Conservation (phyloP, 2,888 invertebrate genomes). For the Biston betularia region DNA sequence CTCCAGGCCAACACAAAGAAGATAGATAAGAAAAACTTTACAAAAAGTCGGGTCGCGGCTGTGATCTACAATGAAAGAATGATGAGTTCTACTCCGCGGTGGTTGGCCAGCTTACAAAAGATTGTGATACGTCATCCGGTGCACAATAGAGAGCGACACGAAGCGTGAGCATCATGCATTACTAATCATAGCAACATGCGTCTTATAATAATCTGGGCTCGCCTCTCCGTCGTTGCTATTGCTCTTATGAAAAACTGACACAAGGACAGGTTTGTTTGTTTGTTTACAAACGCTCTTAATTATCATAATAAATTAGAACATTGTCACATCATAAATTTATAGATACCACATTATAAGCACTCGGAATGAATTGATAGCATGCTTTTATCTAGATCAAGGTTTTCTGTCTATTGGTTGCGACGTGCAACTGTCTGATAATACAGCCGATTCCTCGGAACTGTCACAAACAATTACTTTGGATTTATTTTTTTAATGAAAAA, state of each 20-base stretch:
- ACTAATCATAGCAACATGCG: conserved; percentile 70
- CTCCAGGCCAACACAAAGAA: conserved; percentile 64
- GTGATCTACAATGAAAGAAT: conserved; percentile 67
- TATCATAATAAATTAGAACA: conserved; percentile 20
- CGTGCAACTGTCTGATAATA: conserved; percentile 8
- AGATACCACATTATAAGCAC: conserved; percentile 2
- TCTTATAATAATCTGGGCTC: conserved; percentile 56
- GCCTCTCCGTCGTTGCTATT: conserved; percentile 30
- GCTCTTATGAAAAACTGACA: conserved; percentile 38
- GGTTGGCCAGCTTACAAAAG: conserved; percentile 64
- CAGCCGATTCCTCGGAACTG: neutral
- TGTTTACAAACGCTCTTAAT: conserved; percentile 16
- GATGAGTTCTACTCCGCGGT: conserved; percentile 64
- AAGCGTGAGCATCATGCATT: conserved; percentile 75
- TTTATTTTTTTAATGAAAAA: no score
- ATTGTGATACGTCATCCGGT: conserved; percentile 77
- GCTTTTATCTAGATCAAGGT: conserved; percentile 22
- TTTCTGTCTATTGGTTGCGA: conserved; percentile 7
- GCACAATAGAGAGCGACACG: conserved; percentile 77
- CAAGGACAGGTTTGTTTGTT: conserved; percentile 34
- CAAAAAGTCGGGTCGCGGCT: conserved; percentile 61
- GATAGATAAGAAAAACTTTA: conserved; percentile 66
- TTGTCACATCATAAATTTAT: conserved; percentile 1
- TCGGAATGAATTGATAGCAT: neutral
- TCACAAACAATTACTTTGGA: neutral